Evolutionary conservation across 2,113 vertebrate species (phyloP).

Genomic region (Varanus komodoensis): DNA sequence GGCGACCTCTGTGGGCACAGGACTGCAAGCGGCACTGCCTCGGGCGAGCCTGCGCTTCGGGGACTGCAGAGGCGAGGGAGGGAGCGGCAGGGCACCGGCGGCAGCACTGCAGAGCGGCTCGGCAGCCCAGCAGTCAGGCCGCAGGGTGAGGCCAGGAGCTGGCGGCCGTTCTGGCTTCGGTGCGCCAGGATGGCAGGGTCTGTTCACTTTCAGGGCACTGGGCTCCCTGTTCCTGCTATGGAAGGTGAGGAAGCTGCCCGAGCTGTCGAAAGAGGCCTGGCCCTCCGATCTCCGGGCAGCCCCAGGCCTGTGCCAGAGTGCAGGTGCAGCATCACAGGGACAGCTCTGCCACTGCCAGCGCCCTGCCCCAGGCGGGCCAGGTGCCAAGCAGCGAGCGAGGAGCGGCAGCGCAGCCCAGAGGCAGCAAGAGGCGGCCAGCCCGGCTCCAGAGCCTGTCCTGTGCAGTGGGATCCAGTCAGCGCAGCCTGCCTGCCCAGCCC

Average conservation of each 20-base stretch:
- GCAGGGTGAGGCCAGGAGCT: no score
- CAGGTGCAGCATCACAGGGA: not conserved
- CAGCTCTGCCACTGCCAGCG: no score
- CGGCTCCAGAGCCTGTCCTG: not conserved
- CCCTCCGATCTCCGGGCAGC: not conserved
- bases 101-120: no score
- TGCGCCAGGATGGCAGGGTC: no score
- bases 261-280: not conserved
- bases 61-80: accelerated
- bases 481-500: not conserved
- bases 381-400: not conserved
- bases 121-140: not conserved
- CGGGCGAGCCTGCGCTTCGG: not conserved
- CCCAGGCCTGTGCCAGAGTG: not conserved
- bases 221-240: no score
- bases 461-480: constrained; percentile 10
- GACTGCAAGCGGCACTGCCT: not conserved
- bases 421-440: accelerated
- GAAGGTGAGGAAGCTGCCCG: not conserved
- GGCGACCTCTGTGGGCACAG: not conserved
- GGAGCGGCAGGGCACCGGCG: no score
- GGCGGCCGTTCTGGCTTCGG: no score
- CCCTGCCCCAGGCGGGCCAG: accelerated
- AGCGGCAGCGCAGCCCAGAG: accelerated
- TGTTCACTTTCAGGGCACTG: no score